Evolutionary conservation across 2,888 invertebrate genomes (phyloP).

Genomic region (Athalia rosae): DNA sequence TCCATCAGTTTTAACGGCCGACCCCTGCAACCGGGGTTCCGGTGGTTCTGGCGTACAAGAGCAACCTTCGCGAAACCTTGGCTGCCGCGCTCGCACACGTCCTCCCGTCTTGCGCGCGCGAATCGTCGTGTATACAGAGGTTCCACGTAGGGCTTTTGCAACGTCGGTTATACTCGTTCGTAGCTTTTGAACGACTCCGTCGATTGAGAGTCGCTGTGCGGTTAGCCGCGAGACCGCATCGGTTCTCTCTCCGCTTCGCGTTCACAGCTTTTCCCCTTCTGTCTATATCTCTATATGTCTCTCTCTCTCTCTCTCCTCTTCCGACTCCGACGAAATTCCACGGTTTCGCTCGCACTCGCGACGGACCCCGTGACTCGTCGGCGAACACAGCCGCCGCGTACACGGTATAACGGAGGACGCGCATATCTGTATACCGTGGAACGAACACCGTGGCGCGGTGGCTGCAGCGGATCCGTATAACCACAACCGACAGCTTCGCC

Average conservation of each 20-base stretch:
- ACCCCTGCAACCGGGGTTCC: too few relatives aligned
- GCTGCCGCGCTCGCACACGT: too few relatives aligned
- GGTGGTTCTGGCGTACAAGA: neutral
- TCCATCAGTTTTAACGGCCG: slow-evolving; percentile 4
- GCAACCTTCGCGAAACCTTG: slow-evolving; percentile 21
- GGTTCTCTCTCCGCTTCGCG: slow-evolving; percentile 56
- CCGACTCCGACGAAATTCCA: too few relatives aligned
- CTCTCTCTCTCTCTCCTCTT: slow-evolving; percentile 40
- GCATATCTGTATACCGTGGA: slow-evolving; percentile 63
- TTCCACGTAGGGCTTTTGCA: neutral
- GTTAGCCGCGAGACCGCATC: slow-evolving; percentile 71
- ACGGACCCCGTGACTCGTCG: too few relatives aligned
- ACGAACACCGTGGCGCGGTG: slow-evolving; percentile 54
- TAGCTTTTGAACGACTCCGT: slow-evolving; percentile 56
- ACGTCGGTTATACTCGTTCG: neutral
- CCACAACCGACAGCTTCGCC: slow-evolving; percentile 72
- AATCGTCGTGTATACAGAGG: neutral
- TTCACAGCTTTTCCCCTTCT: too few relatives aligned
- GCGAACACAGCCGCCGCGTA: slow-evolving; percentile 51
- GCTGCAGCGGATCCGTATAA: slow-evolving; percentile 66
- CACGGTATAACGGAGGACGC: slow-evolving; percentile 68
- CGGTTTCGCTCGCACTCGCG: too few relatives aligned
- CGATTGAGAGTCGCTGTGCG: slow-evolving; percentile 72
- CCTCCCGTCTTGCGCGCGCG: too few relatives aligned
- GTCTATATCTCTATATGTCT: too few relatives aligned